These are phyloP conservation scores for Xiphias gladius DNA, from an alignment of 2,113 vertebrate species.

Conservation along the genomic window DNA sequence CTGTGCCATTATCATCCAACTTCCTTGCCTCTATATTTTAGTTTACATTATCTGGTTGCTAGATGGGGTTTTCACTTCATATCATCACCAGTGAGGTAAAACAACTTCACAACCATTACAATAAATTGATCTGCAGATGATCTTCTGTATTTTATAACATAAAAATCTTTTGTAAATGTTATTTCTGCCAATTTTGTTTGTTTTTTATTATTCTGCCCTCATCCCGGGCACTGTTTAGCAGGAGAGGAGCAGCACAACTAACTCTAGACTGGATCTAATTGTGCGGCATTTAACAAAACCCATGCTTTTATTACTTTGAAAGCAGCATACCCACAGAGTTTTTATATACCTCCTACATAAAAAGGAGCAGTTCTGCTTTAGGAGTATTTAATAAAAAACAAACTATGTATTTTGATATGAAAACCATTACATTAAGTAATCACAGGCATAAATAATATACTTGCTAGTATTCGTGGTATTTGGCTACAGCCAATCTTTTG, in stretches of 20 bases:
- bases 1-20: neutral
- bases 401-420: neutral
- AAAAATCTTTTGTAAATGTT: neutral
- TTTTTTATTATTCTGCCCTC: neutral
- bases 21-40: neutral
- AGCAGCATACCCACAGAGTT: neutral
- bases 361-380: neutral
- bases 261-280: neutral
- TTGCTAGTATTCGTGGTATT: neutral
- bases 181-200: neutral
- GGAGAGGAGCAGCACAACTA: neutral
- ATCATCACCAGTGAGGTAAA: neutral
- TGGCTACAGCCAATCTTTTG: constrained; percentile 7
- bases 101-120: neutral
- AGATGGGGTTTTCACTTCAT: neutral
- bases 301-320: neutral
- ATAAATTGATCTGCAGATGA: neutral
- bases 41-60: neutral
- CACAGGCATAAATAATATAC: neutral
- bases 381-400: neutral
- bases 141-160: neutral
- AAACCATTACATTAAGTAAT: neutral
- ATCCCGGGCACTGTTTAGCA: neutral
- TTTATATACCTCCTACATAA: neutral
- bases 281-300: neutral